A percentile compares a stretch with the other conserved stretches of the same genome.
phyloP scores from a whole-genome alignment of 2,797 vertebrate species.

The Yasuhikotakia modesta region DNA sequence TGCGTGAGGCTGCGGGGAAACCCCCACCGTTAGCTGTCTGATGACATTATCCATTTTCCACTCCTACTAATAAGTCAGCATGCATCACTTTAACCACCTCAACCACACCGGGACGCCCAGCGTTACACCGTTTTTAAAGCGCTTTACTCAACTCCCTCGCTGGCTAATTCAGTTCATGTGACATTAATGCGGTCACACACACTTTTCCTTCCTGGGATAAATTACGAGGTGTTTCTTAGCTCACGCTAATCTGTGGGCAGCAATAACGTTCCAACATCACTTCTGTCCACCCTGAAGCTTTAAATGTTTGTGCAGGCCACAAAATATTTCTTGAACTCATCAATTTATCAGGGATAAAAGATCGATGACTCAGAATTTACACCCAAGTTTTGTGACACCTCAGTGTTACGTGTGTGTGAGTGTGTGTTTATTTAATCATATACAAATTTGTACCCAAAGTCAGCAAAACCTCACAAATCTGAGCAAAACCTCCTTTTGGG shows the following conservation, averaged over 20 bases:
- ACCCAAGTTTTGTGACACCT: no score
- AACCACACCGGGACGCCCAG: slow-evolving; percentile 36
- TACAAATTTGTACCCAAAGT: no score
- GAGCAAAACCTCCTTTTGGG: no score
- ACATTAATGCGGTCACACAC: not conserved
- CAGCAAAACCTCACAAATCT: no score
- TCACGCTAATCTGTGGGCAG: not conserved
- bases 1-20: slow-evolving; percentile 46
- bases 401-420: no score
- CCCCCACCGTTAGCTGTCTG: slow-evolving; percentile 28
- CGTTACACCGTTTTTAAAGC: not conserved
- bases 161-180: not conserved
- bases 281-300: not conserved
- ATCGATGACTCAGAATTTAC: no score
- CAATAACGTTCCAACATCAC: not conserved
- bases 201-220: not conserved
- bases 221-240: not conserved
- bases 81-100: slow-evolving; percentile 21
- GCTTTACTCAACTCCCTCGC: not conserved
- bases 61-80: slow-evolving; percentile 32
- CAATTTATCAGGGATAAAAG: no score
- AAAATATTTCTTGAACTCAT: no score
- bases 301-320: slow-evolving; percentile 12
- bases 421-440: no score
- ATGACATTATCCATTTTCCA: slow-evolving; percentile 21